Conservation (phyloP, 2,113 vertebrate species). For the Onychorhynchus coronatus region DNA sequence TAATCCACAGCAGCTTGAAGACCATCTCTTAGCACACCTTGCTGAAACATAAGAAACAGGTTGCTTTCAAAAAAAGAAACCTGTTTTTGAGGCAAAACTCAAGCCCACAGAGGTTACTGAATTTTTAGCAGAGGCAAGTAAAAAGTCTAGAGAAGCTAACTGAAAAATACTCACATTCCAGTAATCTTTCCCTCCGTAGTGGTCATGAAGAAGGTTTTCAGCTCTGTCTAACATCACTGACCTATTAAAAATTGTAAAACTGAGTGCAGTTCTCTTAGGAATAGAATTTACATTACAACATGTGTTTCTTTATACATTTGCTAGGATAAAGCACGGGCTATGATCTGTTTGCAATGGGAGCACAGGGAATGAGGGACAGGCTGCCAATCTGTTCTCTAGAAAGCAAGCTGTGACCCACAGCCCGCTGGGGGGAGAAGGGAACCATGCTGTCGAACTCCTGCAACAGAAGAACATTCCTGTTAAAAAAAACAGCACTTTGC, state of each 20-base stretch:
- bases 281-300: neutral
- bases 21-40: neutral
- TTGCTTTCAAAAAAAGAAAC: neutral
- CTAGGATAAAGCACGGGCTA: neutral
- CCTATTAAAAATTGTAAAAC: slow-evolving; percentile 62
- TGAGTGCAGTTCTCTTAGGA: slow-evolving; percentile 27
- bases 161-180: slow-evolving; percentile 89
- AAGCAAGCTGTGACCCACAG: neutral
- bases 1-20: neutral
- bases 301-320: neutral
- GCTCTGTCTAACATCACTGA: slow-evolving; percentile 96
- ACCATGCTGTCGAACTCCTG: neutral
- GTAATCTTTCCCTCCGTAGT: slow-evolving; percentile 94
- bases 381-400: neutral
- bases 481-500: neutral
- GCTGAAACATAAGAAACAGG: neutral
- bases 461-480: neutral
- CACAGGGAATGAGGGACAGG: neutral
- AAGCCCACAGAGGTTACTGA: neutral
- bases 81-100: neutral
- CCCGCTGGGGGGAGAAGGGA: neutral
- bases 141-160: neutral
- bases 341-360: neutral
- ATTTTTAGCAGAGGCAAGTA: neutral
- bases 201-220: slow-evolving; percentile 95